Evolutionary conservation across 2,113 vertebrate genomes (phyloP).

Genomic region (Mionectes macconnelli): DNA sequence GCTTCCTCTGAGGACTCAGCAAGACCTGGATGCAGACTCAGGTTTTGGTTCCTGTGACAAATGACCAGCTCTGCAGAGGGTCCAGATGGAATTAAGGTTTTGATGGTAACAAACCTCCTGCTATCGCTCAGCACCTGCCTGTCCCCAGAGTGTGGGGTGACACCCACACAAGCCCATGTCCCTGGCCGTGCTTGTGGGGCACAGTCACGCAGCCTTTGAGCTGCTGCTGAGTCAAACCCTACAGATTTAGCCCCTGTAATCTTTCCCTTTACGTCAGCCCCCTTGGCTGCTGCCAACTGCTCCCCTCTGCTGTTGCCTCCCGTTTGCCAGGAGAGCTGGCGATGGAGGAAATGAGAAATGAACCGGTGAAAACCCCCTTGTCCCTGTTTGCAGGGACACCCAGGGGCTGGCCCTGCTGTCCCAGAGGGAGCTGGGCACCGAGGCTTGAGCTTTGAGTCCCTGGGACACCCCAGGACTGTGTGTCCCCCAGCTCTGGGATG

Average conservation of each 20-base stretch:
- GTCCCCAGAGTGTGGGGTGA: neutral
- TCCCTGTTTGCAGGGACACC: neutral
- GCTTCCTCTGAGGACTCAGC: neutral
- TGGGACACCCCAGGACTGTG: neutral
- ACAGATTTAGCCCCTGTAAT: neutral
- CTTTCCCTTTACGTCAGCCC: neutral
- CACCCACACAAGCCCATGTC: accelerated
- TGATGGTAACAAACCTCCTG: accelerated
- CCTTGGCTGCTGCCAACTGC: neutral
- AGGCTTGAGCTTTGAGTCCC: neutral
- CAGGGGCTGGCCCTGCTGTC: neutral
- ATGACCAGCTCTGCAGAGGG: accelerated
- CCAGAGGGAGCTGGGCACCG: neutral
- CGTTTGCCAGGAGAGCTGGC: neutral
- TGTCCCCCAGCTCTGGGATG: neutral
- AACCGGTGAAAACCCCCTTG: neutral
- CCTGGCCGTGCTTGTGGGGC: neutral
- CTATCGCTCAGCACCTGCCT: neutral
- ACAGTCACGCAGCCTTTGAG: neutral
- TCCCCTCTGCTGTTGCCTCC: neutral
- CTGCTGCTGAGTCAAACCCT: neutral
- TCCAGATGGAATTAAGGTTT: neutral
- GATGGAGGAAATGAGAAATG: neutral
- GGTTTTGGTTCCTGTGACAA: too few species aligned
- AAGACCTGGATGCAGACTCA: accelerated